Evolutionary conservation across 64 coral and sea anemone species (phyloP).

Genomic region (Pocillopora damicornis): DNA sequence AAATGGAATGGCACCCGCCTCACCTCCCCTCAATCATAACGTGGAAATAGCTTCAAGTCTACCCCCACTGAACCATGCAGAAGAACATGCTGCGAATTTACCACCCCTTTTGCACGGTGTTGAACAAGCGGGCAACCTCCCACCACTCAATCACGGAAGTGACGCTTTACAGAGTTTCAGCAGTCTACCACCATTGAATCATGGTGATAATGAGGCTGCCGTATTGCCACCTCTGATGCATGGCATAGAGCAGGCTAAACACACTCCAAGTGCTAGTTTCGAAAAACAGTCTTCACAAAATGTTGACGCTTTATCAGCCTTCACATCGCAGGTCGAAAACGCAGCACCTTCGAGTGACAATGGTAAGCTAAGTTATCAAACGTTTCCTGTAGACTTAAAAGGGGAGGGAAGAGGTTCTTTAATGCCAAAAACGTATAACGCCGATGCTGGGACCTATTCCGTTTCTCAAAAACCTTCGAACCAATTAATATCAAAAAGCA

Average conservation of each 20-base stretch:
- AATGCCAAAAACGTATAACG: neutral
- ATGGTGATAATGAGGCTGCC: constrained; percentile 24
- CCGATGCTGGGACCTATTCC: neutral
- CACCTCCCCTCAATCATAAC: constrained; percentile 52
- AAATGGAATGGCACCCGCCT: constrained; percentile 19
- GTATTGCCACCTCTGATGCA: constrained; percentile 29
- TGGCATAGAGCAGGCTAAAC: constrained; percentile 16
- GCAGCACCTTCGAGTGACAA: neutral
- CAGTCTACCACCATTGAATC: constrained; percentile 31
- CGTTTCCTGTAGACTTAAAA: constrained; percentile 11
- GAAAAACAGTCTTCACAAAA: constrained; percentile 26
- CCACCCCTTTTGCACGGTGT: constrained; percentile 51
- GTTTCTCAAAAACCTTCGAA: neutral
- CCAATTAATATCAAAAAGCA: neutral
- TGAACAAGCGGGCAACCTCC: constrained; percentile 42
- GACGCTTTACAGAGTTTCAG: constrained; percentile 30
- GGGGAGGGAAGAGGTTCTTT: constrained; percentile 11
- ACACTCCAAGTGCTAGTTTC: neutral
- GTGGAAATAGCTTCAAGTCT: constrained; percentile 5
- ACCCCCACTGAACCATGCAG: constrained; percentile 9
- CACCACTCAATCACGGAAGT: constrained; percentile 53
- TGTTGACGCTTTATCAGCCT: constrained; percentile 19
- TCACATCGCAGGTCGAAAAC: constrained; percentile 29
- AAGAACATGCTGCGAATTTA: constrained; percentile 12
- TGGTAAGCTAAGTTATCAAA: constrained; percentile 22